Percentiles rank a stretch among this genome's conserved stretches.
Evolutionary conservation across 2,797 vertebrate species (phyloP).

Genomic region (Coregonus sp.): DNA sequence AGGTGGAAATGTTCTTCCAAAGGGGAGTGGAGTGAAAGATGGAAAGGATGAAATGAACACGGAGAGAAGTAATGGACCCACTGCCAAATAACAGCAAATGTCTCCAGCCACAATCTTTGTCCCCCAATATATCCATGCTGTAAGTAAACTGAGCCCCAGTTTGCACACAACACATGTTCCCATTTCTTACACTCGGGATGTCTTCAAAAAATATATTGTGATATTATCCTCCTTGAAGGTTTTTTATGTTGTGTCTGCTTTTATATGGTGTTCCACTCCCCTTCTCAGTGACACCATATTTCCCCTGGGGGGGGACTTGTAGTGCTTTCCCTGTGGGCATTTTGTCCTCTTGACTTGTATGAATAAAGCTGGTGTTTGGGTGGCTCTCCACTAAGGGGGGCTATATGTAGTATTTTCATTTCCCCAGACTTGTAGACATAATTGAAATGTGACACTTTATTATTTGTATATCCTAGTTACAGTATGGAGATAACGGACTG

Average conservation of each 20-base stretch:
- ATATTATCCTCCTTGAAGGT: neutral
- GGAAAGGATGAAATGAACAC: slow-evolving; percentile 72
- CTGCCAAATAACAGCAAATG: slow-evolving; percentile 62
- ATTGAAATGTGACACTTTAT: neutral
- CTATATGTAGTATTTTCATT: neutral
- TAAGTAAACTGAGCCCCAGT: slow-evolving; percentile 70
- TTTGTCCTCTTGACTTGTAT: neutral
- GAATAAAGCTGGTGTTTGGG: slow-evolving; percentile 15
- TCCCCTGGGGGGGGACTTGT: neutral
- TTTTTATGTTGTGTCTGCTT: neutral
- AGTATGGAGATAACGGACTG: neutral
- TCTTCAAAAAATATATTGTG: slow-evolving; percentile 53
- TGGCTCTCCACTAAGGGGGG: neutral
- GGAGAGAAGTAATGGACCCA: slow-evolving; percentile 59
- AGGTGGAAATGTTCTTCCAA: slow-evolving; percentile 58
- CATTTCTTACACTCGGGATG: slow-evolving; percentile 20
- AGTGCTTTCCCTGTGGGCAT: neutral
- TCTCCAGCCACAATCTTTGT: slow-evolving; percentile 47
- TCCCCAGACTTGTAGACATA: neutral
- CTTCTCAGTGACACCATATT: neutral
- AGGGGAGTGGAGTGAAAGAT: slow-evolving; percentile 42
- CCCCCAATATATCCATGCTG: slow-evolving; percentile 72
- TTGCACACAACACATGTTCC: slow-evolving; percentile 45
- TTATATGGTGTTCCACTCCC: neutral
- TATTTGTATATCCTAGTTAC: neutral